These are phyloP conservation scores for Corvus cornix DNA, from an alignment of 2,113 vertebrate genomes.

Conservation along the genomic window DNA sequence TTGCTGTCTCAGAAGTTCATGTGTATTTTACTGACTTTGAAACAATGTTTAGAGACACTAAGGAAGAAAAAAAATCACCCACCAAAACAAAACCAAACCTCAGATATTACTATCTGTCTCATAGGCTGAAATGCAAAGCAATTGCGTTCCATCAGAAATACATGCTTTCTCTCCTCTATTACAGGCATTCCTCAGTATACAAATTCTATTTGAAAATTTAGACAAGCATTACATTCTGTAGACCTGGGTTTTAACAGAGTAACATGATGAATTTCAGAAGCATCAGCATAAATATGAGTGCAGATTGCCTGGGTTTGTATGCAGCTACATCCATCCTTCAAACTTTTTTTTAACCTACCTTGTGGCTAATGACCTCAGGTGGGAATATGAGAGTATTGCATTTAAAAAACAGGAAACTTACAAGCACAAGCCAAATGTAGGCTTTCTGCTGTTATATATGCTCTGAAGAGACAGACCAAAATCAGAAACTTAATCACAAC, in stretches of 20 bases:
- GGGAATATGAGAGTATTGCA: conserved; percentile 65
- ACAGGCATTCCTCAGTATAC: neutral
- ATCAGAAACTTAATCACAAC: conserved; percentile 17
- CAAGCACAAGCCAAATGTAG: conserved; percentile 38
- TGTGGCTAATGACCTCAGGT: conserved; percentile 77
- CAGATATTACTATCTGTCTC: neutral
- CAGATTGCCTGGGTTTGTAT: conserved; percentile 44
- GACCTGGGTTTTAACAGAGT: conserved; percentile 53
- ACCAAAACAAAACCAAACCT: neutral
- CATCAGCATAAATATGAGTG: conserved; percentile 72
- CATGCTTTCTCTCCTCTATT: neutral
- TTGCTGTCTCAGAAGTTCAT: neutral
- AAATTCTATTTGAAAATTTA: conserved; percentile 32
- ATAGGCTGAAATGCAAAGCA: neutral
- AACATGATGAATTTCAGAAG: conserved; percentile 68
- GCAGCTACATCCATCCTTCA: conserved; percentile 63
- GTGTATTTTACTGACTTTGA: conserved; percentile 19
- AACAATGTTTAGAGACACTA: neutral
- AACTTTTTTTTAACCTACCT: conserved; percentile 73
- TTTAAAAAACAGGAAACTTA: conserved; percentile 40
- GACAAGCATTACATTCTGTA: conserved; percentile 53
- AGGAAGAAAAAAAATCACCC: neutral
- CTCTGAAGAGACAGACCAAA: neutral
- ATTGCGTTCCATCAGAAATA: neutral
- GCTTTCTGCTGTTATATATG: conserved; percentile 3